Evolutionary conservation across 2,888 invertebrate genomes (phyloP), one percentile per base, ranked within the genome.

Genomic region (Tribolium freemani): DNA sequence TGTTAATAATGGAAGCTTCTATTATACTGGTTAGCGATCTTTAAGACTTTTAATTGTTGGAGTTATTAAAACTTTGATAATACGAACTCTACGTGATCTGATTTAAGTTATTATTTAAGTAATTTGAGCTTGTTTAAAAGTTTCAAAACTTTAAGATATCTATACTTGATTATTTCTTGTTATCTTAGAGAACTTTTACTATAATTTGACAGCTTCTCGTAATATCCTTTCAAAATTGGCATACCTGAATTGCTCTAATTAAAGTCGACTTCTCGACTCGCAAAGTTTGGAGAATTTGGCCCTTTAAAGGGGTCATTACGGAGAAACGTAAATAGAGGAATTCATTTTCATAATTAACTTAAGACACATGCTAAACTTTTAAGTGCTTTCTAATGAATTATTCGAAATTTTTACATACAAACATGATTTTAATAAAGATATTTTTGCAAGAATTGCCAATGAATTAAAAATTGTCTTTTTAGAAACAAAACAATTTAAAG

Each of bases 231-330:
- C 26, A 13, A 63, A 63, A 63, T 10, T 63, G 31, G 30, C 11
- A 63, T 63, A 63, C 63, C 63, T 63, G 63, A 63, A 50, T 63
- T 13, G 50, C 51, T 63, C 50, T 63, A 63, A 63, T 63, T 63
- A 50, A 63, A 63, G 31, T 63, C 48, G 16, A 63, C 50, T 50
- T 50, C 31, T 30, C 50, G 4, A 63, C 50, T 63, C 30, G 63
- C 30, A 38, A 60, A 63, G 6, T 63, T 63, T 50, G 38, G n/a
- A 6, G 30, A 61, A 48, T 61, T 50, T 61, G 48, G 61, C 16
- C 61, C 30, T 63, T 63, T 63, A 63, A 63, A 63, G 38, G 63
- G 63, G 46, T 63, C 50, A 51, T 38, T 50, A 51, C 31, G 8
- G 38, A n/a, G n/a, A 38, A 38, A 38, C 5, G 38, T 38, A 38